Evolutionary conservation across 1,140 invertebrate species (phyloP).

Genomic region (Vanessa tameamea): DNA sequence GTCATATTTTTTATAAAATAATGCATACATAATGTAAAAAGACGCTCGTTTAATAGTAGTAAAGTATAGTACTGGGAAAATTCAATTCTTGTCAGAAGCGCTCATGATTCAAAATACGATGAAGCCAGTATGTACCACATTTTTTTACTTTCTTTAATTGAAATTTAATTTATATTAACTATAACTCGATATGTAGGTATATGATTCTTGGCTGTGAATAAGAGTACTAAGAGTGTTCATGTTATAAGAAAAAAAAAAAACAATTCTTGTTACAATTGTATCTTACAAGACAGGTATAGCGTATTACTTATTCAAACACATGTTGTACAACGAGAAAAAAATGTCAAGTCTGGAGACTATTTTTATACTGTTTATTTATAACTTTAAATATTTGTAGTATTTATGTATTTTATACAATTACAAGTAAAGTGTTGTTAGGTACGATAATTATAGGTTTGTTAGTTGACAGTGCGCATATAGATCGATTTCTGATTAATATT

Average conservation of each 20-base stretch:
- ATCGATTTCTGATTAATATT: slow-evolving; percentile 41
- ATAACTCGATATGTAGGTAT: too few relatives aligned
- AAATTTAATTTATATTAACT: too few relatives aligned
- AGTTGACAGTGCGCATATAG: slow-evolving; percentile 29
- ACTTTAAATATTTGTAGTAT: slow-evolving; percentile 24
- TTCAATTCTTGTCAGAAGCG: too few relatives aligned
- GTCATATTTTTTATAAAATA: too few relatives aligned
- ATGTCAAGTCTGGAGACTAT: neutral
- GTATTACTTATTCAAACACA: slow-evolving; percentile 3
- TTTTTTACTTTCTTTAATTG: too few relatives aligned
- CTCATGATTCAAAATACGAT: too few relatives aligned
- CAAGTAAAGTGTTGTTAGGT: slow-evolving; percentile 22
- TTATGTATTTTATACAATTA: slow-evolving; percentile 29
- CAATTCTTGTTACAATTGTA: slow-evolving; percentile 1
- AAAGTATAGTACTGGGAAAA: too few relatives aligned
- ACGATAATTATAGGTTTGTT: slow-evolving; percentile 32
- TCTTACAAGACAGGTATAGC: neutral
- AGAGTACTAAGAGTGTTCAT: too few relatives aligned
- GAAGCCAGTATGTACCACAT: too few relatives aligned
- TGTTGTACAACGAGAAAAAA: neutral
- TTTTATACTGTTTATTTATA: slow-evolving; percentile 10
- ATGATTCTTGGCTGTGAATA: too few relatives aligned
- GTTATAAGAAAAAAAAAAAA: neutral
- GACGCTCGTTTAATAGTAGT: too few relatives aligned
- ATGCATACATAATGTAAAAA: too few relatives aligned